Conservation (phyloP, 1,140 invertebrate genomes). For the Dreissena polymorpha region DNA sequence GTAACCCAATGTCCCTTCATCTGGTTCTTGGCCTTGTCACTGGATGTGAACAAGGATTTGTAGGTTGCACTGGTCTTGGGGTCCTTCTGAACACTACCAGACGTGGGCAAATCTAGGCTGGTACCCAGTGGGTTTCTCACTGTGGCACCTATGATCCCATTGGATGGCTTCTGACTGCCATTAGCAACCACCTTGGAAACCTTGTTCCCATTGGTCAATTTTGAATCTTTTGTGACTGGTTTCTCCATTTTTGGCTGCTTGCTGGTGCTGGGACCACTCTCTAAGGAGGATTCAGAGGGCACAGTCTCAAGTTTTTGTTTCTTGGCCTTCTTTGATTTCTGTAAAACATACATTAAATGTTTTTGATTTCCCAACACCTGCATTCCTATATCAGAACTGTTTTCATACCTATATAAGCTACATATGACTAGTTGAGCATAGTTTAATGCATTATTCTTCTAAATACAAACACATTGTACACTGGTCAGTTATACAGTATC, state of each 20-base stretch:
- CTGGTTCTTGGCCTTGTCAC: constrained; percentile 92
- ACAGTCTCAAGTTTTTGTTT: constrained; percentile 67
- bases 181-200: constrained; percentile 20
- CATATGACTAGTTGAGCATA: too few species aligned
- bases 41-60: constrained; percentile 96
- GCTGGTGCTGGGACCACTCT: constrained; percentile 44
- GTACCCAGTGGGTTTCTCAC: constrained; percentile 37
- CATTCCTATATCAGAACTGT: too few species aligned
- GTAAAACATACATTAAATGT: constrained; percentile 16
- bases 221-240: constrained; percentile 44
- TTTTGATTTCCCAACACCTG: too few species aligned
- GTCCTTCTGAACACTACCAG: constrained; percentile 84
- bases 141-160: background rate
- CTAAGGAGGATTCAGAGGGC: constrained; percentile 41
- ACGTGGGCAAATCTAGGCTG: background rate
- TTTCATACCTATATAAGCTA: too few species aligned
- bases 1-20: constrained; percentile 97
- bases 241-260: constrained; percentile 42
- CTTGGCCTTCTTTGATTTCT: constrained; percentile 82
- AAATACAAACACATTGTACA: too few species aligned
- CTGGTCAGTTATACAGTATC: too few species aligned
- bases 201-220: constrained; percentile 55
- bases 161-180: constrained; percentile 30
- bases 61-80: constrained; percentile 93
- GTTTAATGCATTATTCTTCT: too few species aligned